phyloP scores from a whole-genome alignment of 2,797 vertebrate genomes.

The Sebastes matsubarae region DNA sequence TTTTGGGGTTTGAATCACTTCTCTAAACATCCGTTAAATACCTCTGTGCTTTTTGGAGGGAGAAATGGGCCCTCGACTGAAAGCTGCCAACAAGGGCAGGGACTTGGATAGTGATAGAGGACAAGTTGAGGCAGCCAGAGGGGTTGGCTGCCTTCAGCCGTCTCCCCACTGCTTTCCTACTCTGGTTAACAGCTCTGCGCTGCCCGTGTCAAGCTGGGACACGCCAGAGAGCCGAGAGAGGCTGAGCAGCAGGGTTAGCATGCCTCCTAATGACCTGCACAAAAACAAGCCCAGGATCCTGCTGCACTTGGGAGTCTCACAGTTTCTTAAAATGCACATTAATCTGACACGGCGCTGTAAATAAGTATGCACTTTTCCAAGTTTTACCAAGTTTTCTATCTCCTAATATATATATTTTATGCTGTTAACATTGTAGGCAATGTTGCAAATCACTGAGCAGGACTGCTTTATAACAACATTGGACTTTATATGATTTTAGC shows the following conservation, averaged over 20 bases:
- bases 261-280: background rate
- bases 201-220: slow-evolving; percentile 32
- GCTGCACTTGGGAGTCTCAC: background rate
- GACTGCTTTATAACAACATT: too few species aligned
- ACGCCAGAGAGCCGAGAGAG: background rate
- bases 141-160: background rate
- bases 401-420: background rate
- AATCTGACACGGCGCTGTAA: background rate
- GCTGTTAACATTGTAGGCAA: too few species aligned
- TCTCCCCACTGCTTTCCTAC: background rate
- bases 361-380: background rate
- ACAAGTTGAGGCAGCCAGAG: background rate
- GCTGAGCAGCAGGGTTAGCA: background rate
- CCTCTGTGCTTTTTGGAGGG: background rate
- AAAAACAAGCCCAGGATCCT: background rate
- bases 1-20: background rate
- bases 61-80: background rate
- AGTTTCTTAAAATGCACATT: background rate
- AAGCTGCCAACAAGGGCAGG: slow-evolving; percentile 26
- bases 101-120: background rate
- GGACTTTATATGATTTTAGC: too few species aligned
- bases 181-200: slow-evolving; percentile 17
- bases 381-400: background rate
- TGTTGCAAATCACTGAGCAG: too few species aligned
- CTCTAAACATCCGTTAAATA: slow-evolving; percentile 5